Evolutionary conservation across 2,888 invertebrate species (phyloP), one percentile per base, ranked within the genome.

Genomic region (Nebria salina): DNA sequence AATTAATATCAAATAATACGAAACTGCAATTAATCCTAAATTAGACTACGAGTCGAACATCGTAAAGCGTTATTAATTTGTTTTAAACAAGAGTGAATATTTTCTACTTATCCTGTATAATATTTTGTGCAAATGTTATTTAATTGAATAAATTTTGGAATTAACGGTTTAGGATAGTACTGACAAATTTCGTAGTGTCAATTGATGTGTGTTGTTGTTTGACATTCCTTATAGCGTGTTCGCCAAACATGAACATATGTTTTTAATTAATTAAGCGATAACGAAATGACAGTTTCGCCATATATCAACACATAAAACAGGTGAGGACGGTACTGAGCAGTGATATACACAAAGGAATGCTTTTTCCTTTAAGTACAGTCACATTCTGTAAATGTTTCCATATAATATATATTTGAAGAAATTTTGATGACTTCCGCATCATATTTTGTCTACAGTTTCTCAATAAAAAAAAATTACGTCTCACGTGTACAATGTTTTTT

Each of bases 181-280:
- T 70, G 70, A 70, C 13, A 70, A 8, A 70, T 70, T 20, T 70
- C 13, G 2, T 25, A 70, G 34, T 70, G 4, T 70, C 70, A 70
- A 70, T 20, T 26, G 34, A 20, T 70, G 11, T 54, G 54, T 54
- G 8, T 54, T 70, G 20, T 70, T 70, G 70, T 70, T 70, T 70
- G 70, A 70, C 26, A 70, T 11, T 11, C 20, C 13, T 13, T 70
- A 15, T 70, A 26, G 70, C 15, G 26, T 70, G 70, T 26, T 15
- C 26, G 80, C 72, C 80, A 80, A 80, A 80, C 80, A 80, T 43
- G 65, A 80, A 75, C 80, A 80, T 80, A 80, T 80, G 80, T 80
- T 75, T 54, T 75, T 75, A 43, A 80, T 80, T 80, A 75, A 80
- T 80, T 80, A 70, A 42, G 26, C 43, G 79, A 80, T 75, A 80